Percentiles rank a stretch among this genome's conserved stretches.
These are phyloP conservation scores for Thalassaphorura encarpata DNA, from an alignment of 1,140 invertebrate genomes.

Conservation along the genomic window DNA sequence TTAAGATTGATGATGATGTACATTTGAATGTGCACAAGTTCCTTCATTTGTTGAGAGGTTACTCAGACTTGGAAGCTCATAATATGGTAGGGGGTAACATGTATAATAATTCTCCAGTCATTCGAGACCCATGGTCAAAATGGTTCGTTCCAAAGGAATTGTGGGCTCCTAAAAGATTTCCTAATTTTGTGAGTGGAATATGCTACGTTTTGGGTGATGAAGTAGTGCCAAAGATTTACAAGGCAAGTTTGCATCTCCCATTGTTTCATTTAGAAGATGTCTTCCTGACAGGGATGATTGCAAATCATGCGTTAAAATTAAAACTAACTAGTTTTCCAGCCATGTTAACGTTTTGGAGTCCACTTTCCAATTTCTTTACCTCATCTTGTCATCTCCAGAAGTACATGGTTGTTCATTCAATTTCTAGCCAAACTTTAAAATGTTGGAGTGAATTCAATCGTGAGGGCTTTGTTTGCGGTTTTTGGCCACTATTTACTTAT, in stretches of 20 bases:
- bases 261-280: conserved; percentile 75
- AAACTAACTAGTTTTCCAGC: conserved; percentile 6
- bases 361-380: conserved; percentile 4
- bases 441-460: conserved; percentile 16
- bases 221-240: conserved; percentile 54
- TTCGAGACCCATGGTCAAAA: conserved; percentile 30
- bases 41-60: conserved; percentile 19
- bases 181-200: conserved; percentile 30
- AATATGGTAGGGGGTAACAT: conserved; percentile 23
- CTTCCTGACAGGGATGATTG: conserved; percentile 59
- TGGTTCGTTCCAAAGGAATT: conserved; percentile 34
- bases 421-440: neutral
- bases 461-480: neutral
- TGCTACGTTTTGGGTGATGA: conserved; percentile 65
- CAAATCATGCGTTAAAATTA: conserved; percentile 8
- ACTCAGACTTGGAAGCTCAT: neutral
- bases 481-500: conserved; percentile 5
- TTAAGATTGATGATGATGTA: conserved; percentile 45
- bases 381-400: conserved; percentile 2
- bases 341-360: conserved; percentile 4
- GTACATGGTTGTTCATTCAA: conserved; percentile 6
- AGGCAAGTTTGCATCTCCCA: conserved; percentile 53
- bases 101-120: conserved; percentile 18
- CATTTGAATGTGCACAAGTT: conserved; percentile 39
- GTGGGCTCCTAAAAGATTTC: conserved; percentile 30